A percentile compares a stretch with the other conserved stretches of the same genome.
Evolutionary conservation across 2,888 invertebrate genomes (phyloP).

Genomic region (Macaria liturata): DNA sequence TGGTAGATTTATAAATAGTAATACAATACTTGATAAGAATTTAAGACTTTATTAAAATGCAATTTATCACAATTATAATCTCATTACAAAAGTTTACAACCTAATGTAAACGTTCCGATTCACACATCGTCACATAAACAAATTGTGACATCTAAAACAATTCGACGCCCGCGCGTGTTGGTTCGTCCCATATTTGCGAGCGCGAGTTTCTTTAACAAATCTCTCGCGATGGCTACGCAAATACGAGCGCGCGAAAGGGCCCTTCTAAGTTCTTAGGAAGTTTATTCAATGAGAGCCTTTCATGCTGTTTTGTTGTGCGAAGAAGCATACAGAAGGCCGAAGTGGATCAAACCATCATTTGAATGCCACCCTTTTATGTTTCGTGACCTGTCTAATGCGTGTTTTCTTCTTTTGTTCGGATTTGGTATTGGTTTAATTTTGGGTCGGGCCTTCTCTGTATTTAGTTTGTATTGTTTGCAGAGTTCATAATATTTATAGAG

Average conservation of each 20-base stretch:
- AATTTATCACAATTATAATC: no score
- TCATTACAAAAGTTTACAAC: no score
- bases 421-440: constrained; percentile 21
- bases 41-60: no score
- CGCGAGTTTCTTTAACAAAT: constrained; percentile 64
- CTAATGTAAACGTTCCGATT: background rate
- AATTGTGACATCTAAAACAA: constrained; percentile 39
- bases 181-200: constrained; percentile 50
- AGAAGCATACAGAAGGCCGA: constrained; percentile 22
- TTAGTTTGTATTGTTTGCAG: constrained; percentile 1
- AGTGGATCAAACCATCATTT: constrained; percentile 37
- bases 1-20: no score
- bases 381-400: constrained; percentile 28
- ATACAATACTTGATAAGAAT: no score
- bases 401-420: constrained; percentile 21
- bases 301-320: constrained; percentile 30
- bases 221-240: constrained; percentile 56
- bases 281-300: constrained; percentile 50
- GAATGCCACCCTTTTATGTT: constrained; percentile 30
- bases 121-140: constrained; percentile 20
- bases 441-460: constrained; percentile 9
- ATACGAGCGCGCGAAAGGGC: constrained; percentile 51
- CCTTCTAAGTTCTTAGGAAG: constrained; percentile 41
- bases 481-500: background rate
- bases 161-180: constrained; percentile 35